Percentiles rank a stretch among this genome's conserved stretches.
Conservation (phyloP, 2,113 vertebrate genomes). For the Mastomys coucha region DNA sequence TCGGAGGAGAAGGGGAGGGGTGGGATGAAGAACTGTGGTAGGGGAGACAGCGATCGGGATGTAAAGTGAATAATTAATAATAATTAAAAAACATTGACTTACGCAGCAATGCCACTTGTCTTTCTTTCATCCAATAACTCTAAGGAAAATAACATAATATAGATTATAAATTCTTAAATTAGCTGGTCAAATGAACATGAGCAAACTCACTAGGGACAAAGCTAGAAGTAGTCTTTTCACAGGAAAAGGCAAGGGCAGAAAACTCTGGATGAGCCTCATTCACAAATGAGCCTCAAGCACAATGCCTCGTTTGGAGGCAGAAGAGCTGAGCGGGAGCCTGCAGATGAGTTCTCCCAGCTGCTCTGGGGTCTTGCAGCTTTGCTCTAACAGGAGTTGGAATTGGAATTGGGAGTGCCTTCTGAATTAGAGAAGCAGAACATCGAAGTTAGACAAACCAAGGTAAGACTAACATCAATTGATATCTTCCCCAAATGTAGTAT, state of each 20-base stretch:
- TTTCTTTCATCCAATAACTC: conserved; percentile 4
- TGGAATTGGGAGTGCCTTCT: neutral
- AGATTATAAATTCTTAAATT: conserved; percentile 32
- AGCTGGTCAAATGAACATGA: neutral
- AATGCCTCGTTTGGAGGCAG: neutral
- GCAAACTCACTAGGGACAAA: neutral
- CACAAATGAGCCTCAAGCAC: neutral
- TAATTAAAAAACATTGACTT: conserved; percentile 47
- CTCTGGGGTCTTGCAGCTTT: neutral
- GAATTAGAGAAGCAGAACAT: neutral
- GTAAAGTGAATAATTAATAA: too few relatives aligned
- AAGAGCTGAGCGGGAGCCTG: neutral
- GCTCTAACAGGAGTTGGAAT: neutral
- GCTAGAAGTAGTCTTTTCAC: neutral
- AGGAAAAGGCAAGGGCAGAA: neutral
- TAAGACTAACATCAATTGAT: neutral
- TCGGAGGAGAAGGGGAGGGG: too few relatives aligned
- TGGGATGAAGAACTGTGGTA: too few relatives aligned
- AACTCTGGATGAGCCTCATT: neutral
- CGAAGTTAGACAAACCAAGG: neutral
- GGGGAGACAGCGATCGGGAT: too few relatives aligned
- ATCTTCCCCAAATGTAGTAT: neutral
- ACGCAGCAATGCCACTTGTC: neutral
- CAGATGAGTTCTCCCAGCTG: neutral
- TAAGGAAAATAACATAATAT: conserved; percentile 55